Evolutionary conservation across 2,797 vertebrate species (phyloP).

Genomic region (Centroberyx gerrardi): DNA sequence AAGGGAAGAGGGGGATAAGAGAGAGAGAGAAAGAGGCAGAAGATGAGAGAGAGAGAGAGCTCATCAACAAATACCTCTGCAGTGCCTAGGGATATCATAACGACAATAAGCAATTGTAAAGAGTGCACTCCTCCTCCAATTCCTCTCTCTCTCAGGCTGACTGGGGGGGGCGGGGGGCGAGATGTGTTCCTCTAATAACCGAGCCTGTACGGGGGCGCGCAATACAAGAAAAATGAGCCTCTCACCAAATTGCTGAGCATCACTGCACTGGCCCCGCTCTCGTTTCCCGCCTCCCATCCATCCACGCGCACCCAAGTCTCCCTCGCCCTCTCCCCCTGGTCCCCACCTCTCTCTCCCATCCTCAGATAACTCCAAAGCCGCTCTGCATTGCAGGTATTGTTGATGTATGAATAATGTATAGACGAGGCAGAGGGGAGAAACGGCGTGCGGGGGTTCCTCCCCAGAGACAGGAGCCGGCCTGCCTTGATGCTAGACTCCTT

Average conservation of each 20-base stretch:
- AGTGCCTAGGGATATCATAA: conserved; percentile 62
- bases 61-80: conserved; percentile 47
- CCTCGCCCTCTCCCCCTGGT: conserved; percentile 17
- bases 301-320: conserved; percentile 36
- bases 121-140: conserved; percentile 16
- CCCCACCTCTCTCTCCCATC: conserved; percentile 10
- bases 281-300: conserved; percentile 65
- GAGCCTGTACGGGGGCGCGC: conserved; percentile 51
- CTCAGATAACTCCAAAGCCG: conserved; percentile 53
- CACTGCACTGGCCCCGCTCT: conserved; percentile 53
- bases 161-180: conserved; percentile 34
- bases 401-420: conserved; percentile 82
- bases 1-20: neutral
- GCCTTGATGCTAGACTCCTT: conserved; percentile 16
- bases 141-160: conserved; percentile 31
- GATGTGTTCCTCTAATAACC: conserved; percentile 75
- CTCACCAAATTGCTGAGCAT: conserved; percentile 76
- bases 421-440: conserved; percentile 30
- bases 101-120: conserved; percentile 54
- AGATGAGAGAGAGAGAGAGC: conserved; percentile 23
- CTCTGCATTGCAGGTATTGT: conserved; percentile 79
- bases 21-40: conserved; percentile 2
- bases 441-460: conserved; percentile 37
- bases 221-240: conserved; percentile 78
- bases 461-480: conserved; percentile 24